These are phyloP conservation scores for Fistularia tabacaria DNA, from an alignment of 2,797 vertebrate species.

Conservation along the genomic window DNA sequence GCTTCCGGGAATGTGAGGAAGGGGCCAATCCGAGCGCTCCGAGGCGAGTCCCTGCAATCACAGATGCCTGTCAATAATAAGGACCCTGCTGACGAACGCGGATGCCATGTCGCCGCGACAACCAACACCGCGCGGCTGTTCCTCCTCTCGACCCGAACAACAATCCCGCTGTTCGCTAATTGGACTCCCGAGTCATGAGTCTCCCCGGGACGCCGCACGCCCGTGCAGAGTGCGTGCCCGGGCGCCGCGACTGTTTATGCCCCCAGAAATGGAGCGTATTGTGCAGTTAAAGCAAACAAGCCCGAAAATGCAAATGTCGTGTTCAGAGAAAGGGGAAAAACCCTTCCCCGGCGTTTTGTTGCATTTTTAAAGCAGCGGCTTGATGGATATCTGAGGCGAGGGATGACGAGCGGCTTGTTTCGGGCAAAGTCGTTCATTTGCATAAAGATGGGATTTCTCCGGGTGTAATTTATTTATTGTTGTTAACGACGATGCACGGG, in stretches of 20 bases:
- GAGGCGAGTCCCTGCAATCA: too few relatives aligned
- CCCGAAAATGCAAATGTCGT: slow-evolving; percentile 50
- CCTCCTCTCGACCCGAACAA: too few relatives aligned
- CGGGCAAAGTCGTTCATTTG: slow-evolving; percentile 26
- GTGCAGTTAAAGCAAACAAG: slow-evolving; percentile 40
- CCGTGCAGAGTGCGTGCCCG: too few relatives aligned
- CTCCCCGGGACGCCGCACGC: too few relatives aligned
- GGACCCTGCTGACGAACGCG: too few relatives aligned
- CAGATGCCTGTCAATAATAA: too few relatives aligned
- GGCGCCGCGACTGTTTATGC: slow-evolving; percentile 23
- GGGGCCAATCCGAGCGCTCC: too few relatives aligned
- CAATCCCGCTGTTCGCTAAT: slow-evolving; percentile 32
- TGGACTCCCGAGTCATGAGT: slow-evolving; percentile 27
- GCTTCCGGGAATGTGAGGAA: too few relatives aligned
- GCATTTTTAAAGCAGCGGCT: slow-evolving; percentile 40
- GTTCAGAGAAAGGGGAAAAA: slow-evolving; percentile 9
- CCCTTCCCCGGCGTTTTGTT: slow-evolving; percentile 37
- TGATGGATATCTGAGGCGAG: slow-evolving; percentile 29
- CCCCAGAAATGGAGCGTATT: slow-evolving; percentile 30
- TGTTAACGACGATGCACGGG: too few relatives aligned
- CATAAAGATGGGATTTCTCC: slow-evolving; percentile 35
- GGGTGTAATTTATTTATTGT: slow-evolving; percentile 30
- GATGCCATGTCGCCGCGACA: too few relatives aligned
- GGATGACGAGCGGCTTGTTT: slow-evolving; percentile 13
- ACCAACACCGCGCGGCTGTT: too few relatives aligned